Evolutionary conservation across 2,888 invertebrate species (phyloP).

Genomic region (Drosophila affinis): DNA sequence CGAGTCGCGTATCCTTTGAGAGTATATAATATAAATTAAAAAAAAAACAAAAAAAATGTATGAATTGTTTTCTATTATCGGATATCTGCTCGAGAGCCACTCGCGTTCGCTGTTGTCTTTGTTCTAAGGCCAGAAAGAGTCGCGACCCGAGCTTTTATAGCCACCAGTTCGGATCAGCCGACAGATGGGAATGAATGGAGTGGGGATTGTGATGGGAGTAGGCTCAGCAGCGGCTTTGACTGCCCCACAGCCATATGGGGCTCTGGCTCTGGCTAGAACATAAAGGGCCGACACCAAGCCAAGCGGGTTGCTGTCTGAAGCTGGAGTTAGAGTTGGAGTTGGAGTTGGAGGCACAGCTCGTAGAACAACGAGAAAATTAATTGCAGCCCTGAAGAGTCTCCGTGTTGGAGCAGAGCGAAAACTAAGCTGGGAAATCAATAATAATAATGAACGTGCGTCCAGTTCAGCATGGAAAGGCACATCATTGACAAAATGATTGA

Average conservation of each 20-base stretch:
- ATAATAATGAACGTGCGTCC: conserved; percentile 70
- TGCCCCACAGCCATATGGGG: conserved; percentile 50
- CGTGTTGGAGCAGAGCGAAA: conserved; percentile 46
- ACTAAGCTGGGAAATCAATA: conserved; percentile 76
- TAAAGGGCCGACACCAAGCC: conserved; percentile 41
- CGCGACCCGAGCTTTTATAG: conserved; percentile 68
- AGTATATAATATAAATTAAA: conserved; percentile 17
- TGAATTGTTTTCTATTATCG: not conserved
- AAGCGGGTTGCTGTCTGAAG: conserved; percentile 37
- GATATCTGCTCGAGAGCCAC: conserved; percentile 5
- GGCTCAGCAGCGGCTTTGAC: conserved; percentile 17
- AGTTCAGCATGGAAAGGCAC: conserved; percentile 44
- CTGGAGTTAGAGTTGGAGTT: too few relatives aligned
- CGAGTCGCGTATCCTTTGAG: conserved; percentile 19
- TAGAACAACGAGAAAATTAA: conserved; percentile 69
- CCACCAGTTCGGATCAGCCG: not conserved
- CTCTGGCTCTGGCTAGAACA: conserved; percentile 19
- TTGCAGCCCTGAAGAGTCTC: conserved; percentile 55
- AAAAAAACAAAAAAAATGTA: conserved; percentile 15
- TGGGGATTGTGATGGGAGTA: conserved; percentile 10
- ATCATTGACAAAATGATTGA: conserved; percentile 78
- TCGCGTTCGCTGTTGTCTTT: conserved; percentile 63
- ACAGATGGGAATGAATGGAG: not conserved
- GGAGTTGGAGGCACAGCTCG: conserved; percentile 6
- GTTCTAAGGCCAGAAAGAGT: conserved; percentile 67